phyloP scores from a whole-genome alignment of 2,113 vertebrate species.

The Lophochroa leadbeateri region DNA sequence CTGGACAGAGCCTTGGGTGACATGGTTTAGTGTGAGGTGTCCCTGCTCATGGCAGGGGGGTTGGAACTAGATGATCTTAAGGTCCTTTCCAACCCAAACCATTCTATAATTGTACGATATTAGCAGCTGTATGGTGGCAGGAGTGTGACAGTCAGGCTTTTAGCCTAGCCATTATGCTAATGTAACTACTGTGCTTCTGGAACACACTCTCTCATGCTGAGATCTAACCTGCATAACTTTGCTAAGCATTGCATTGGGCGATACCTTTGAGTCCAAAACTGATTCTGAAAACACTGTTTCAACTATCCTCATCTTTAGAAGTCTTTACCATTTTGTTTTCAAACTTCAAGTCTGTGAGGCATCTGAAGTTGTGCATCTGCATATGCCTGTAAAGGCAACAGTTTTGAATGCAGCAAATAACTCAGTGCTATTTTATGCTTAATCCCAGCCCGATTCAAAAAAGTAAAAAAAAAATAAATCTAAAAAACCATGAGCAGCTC shows the following conservation, averaged over 20 bases:
- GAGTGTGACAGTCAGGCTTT: neutral
- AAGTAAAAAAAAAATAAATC: neutral
- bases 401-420: neutral
- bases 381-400: neutral
- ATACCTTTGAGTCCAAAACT: neutral
- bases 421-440: neutral
- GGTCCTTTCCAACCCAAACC: too few species aligned
- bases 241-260: neutral
- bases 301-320: neutral
- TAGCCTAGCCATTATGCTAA: neutral
- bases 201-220: neutral
- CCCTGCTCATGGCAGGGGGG: neutral
- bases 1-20: too few species aligned
- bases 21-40: neutral
- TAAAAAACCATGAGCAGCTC: rapidly evolving
- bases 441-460: neutral
- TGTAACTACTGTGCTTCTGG: rapidly evolving
- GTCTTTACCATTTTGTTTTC: neutral
- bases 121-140: neutral
- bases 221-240: neutral
- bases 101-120: neutral
- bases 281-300: neutral
- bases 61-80: too few species aligned
- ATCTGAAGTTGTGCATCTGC: neutral
- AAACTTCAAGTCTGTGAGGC: neutral